phyloP scores from a whole-genome alignment of 2,888 invertebrate species.

The Chymomyza caudatula region DNA sequence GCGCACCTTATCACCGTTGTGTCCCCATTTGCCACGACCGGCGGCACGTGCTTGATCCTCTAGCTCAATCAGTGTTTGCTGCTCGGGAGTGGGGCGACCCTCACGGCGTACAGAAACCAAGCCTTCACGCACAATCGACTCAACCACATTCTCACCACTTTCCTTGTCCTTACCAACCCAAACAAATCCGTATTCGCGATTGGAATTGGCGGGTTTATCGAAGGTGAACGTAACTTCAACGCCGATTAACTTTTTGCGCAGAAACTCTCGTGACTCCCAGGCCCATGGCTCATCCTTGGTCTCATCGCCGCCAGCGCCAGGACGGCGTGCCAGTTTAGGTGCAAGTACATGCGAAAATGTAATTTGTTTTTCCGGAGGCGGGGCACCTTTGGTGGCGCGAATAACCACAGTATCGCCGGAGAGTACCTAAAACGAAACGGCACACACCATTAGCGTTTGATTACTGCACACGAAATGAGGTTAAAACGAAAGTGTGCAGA shows the following conservation, averaged over 20 bases:
- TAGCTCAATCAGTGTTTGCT: slow-evolving; percentile 86
- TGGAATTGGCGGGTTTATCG: slow-evolving; percentile 90
- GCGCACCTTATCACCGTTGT: slow-evolving; percentile 85
- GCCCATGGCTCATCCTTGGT: slow-evolving; percentile 95
- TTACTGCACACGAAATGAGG: slow-evolving; percentile 33
- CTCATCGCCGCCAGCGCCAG: slow-evolving; percentile 81
- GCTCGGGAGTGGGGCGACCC: slow-evolving; percentile 83
- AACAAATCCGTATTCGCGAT: slow-evolving; percentile 92
- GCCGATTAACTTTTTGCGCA: slow-evolving; percentile 94
- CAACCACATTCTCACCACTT: slow-evolving; percentile 92
- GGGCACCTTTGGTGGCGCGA: slow-evolving; percentile 89
- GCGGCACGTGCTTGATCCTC: slow-evolving; percentile 94
- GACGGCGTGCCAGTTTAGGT: slow-evolving; percentile 91
- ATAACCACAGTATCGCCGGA: slow-evolving; percentile 98
- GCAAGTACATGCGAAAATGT: slow-evolving; percentile 94
- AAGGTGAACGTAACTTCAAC: slow-evolving; percentile 91
- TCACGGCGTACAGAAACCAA: slow-evolving; percentile 88
- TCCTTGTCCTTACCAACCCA: slow-evolving; percentile 89
- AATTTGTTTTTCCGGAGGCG: slow-evolving; percentile 95
- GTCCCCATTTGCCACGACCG: slow-evolving; percentile 90
- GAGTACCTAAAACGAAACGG: slow-evolving; percentile 84
- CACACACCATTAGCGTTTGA: neutral
- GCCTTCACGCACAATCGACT: slow-evolving; percentile 92
- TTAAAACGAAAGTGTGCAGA: slow-evolving; percentile 36
- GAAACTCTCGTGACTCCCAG: slow-evolving; percentile 97